Evolutionary conservation across 2,888 invertebrate genomes (phyloP).

Genomic region (Danaus chrysippus): DNA sequence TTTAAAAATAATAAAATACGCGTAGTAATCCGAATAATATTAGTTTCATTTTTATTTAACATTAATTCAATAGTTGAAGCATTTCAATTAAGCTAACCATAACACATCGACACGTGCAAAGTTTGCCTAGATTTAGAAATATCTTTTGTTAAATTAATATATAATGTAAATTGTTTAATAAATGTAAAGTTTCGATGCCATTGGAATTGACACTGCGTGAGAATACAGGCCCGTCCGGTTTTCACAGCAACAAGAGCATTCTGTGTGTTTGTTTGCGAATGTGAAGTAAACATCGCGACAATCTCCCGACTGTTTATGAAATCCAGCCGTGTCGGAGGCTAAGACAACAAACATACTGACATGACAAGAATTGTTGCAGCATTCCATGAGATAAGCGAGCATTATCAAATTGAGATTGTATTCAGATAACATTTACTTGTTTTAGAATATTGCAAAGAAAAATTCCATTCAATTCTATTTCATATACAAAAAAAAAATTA

Average conservation of each 20-base stretch:
- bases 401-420: too few relatives aligned
- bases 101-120: too few relatives aligned
- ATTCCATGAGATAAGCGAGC: neutral
- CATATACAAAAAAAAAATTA: too few relatives aligned
- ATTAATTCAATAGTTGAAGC: too few relatives aligned
- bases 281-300: conserved; percentile 42
- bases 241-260: conserved; percentile 56
- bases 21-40: too few relatives aligned
- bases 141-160: neutral
- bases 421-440: too few relatives aligned
- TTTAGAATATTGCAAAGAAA: too few relatives aligned
- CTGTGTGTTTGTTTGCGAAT: conserved; percentile 61
- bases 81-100: too few relatives aligned
- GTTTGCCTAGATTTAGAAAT: neutral
- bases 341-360: conserved; percentile 6
- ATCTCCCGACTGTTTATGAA: conserved; percentile 21
- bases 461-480: too few relatives aligned
- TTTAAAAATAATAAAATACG: too few relatives aligned
- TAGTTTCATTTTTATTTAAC: too few relatives aligned
- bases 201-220: conserved; percentile 53
- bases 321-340: conserved; percentile 12
- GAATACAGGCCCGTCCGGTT: conserved; percentile 52
- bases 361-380: neutral
- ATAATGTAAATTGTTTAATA: neutral
- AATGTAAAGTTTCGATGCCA: conserved; percentile 40